These are phyloP conservation scores for Lamellibrachia satsuma DNA, from an alignment of 2,888 invertebrate species.

Conservation along the genomic window DNA sequence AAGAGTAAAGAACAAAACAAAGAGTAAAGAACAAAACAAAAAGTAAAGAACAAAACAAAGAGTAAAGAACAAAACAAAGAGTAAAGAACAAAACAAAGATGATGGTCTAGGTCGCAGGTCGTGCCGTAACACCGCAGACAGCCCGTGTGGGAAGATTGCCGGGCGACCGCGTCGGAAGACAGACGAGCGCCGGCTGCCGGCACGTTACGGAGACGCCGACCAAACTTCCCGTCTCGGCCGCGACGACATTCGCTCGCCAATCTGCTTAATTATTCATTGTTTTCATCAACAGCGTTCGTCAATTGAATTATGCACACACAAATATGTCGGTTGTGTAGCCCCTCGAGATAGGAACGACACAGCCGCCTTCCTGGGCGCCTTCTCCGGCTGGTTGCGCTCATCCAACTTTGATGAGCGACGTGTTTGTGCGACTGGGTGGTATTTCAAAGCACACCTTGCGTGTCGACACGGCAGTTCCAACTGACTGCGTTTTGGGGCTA, in stretches of 20 bases:
- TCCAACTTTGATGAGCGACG: neutral
- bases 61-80: neutral
- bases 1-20: too few species aligned
- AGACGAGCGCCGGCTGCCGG: neutral
- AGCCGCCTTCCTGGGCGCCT: neutral
- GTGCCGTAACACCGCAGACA: neutral
- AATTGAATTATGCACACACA: conserved; percentile 17
- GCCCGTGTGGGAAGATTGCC: neutral
- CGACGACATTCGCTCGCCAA: conserved; percentile 4
- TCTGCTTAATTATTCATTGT: neutral
- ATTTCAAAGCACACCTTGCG: neutral
- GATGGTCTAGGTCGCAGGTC: neutral
- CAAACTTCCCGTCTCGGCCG: conserved; percentile 3
- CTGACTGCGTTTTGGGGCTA: neutral
- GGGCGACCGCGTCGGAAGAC: neutral
- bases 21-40: neutral
- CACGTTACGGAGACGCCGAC: neutral
- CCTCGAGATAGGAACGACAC: neutral
- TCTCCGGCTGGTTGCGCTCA: neutral
- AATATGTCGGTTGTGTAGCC: neutral
- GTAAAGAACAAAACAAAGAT: neutral
- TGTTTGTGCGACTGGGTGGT: neutral
- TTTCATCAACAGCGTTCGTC: conserved; percentile 17
- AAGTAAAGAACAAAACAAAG: neutral
- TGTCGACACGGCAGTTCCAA: neutral